Conservation (phyloP, 2,888 invertebrate species). For the Thymelicus lineola region DNA sequence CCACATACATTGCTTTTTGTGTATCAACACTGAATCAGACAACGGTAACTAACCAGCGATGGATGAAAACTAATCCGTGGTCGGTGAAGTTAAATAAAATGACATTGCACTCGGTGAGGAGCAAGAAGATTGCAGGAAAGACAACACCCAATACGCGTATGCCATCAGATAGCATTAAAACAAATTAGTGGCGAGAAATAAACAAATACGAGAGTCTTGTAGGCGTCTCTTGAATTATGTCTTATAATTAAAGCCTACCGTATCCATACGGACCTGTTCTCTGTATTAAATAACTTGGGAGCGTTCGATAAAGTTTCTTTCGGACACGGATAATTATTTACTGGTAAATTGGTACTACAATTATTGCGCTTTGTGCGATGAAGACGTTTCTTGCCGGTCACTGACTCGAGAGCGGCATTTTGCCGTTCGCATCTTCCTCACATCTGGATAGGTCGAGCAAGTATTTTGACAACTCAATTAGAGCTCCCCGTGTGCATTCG, state of each 20-base stretch:
- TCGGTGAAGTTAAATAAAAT: conserved; percentile 2
- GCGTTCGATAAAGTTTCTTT: conserved; percentile 62
- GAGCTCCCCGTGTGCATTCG: not conserved
- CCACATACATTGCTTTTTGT: not conserved
- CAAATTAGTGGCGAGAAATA: conserved; percentile 71
- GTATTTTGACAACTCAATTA: conserved; percentile 9
- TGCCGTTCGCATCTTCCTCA: not conserved
- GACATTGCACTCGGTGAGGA: conserved; percentile 6
- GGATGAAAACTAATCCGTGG: not conserved
- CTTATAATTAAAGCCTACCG: conserved; percentile 73
- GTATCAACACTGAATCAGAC: not conserved
- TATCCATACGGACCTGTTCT: conserved; percentile 55
- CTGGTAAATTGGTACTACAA: conserved; percentile 66
- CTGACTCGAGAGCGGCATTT: conserved; percentile 30
- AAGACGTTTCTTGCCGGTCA: conserved; percentile 36
- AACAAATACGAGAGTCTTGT: conserved; percentile 56
- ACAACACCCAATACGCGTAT: conserved; percentile 37
- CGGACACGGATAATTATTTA: conserved; percentile 70
- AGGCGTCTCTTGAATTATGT: conserved; percentile 66
- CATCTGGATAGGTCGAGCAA: not conserved
- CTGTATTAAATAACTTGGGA: conserved; percentile 52
- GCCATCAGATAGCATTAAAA: conserved; percentile 71
- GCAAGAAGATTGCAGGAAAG: conserved; percentile 35
- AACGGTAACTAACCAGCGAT: not conserved
- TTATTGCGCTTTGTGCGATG: conserved; percentile 49